Conservation (phyloP, 2,888 invertebrate genomes). For the Lydus trimaculatus region DNA sequence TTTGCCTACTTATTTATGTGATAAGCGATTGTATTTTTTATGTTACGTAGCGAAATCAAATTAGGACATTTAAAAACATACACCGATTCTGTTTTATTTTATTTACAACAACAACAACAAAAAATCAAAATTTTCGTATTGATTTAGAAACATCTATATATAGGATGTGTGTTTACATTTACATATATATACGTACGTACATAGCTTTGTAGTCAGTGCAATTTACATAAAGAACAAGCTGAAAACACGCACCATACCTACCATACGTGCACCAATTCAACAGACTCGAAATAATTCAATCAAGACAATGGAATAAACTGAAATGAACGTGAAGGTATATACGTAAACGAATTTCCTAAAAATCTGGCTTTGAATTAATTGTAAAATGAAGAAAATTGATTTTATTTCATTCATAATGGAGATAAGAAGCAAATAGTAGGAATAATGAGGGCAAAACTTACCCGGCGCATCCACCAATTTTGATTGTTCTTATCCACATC, state of each 20-base stretch:
- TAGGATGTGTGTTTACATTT: neutral
- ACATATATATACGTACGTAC: neutral
- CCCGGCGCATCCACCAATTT: neutral
- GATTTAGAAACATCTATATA: too few relatives aligned
- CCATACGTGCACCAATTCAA: conserved; percentile 14
- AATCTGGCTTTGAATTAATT: too few relatives aligned
- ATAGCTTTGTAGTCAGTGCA: neutral
- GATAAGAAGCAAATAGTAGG: neutral
- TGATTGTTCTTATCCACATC: too few relatives aligned
- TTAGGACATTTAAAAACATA: neutral
- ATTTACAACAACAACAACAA: too few relatives aligned
- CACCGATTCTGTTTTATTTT: neutral
- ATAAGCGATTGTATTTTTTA: neutral
- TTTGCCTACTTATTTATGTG: conserved; percentile 1
- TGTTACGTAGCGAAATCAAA: neutral
- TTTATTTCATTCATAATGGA: too few relatives aligned
- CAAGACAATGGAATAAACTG: conserved; percentile 12
- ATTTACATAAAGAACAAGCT: conserved; percentile 29
- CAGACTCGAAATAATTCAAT: conserved; percentile 33
- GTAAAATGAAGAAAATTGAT: too few relatives aligned
- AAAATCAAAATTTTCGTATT: neutral
- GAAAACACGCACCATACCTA: conserved; percentile 18
- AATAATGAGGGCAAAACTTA: neutral
- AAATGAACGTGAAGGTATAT: conserved; percentile 10
- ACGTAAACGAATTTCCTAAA: too few relatives aligned